A percentile compares a stretch with the other conserved stretches of the same genome.
phyloP scores from a whole-genome alignment of 2,113 vertebrate genomes.

The Megaleporinus macrocephalus region DNA sequence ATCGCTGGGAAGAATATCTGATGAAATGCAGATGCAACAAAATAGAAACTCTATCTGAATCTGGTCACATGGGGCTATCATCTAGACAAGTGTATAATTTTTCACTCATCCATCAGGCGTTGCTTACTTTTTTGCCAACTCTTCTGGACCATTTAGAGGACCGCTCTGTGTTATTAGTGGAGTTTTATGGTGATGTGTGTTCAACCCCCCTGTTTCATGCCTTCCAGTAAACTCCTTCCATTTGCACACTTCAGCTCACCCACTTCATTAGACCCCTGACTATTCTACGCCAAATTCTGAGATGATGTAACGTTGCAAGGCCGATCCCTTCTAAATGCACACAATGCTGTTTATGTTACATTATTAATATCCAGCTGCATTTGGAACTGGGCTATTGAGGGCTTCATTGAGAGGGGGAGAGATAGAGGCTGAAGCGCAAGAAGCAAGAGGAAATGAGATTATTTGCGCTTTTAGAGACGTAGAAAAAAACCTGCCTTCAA shows the following conservation, averaged over 20 bases:
- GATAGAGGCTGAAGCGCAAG: constrained; percentile 22
- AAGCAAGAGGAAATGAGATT: constrained; percentile 44
- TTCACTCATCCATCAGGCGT: too few relatives aligned
- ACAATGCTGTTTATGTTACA: constrained; percentile 19
- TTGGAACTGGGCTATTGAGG: constrained; percentile 24
- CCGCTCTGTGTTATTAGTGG: too few relatives aligned
- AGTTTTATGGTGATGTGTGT: background rate
- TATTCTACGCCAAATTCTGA: background rate
- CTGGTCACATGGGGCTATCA: too few relatives aligned
- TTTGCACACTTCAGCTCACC: background rate
- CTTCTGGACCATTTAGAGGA: too few relatives aligned
- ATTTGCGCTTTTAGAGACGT: constrained; percentile 40
- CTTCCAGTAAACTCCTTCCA: background rate
- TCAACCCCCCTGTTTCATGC: background rate
- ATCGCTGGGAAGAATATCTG: too few relatives aligned
- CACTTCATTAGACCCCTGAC: background rate
- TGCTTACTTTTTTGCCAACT: too few relatives aligned
- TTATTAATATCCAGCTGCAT: constrained; percentile 44
- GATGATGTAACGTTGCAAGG: background rate
- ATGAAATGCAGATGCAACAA: too few relatives aligned
- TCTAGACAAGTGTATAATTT: too few relatives aligned
- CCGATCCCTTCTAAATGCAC: background rate
- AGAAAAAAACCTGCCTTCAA: constrained; percentile 5
- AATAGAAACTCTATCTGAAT: too few relatives aligned
- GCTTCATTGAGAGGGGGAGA: constrained; percentile 22